A percentile compares a stretch with the other conserved stretches of the same genome.
These are phyloP conservation scores for Thermophis baileyi DNA, from an alignment of 2,113 vertebrate species.

Conservation along the genomic window DNA sequence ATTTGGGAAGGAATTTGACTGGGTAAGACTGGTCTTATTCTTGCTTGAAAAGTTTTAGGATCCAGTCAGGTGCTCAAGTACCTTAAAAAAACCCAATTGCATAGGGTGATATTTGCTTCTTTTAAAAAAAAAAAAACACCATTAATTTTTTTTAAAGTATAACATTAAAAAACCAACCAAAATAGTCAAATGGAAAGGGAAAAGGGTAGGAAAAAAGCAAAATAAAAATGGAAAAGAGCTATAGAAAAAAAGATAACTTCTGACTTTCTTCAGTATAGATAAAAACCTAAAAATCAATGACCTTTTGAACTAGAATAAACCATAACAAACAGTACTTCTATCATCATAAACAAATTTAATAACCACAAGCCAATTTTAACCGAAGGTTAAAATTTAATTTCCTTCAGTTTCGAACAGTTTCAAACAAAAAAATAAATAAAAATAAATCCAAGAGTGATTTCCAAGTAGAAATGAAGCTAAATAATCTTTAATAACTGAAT, in stretches of 20 bases:
- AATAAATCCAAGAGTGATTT: too few species aligned
- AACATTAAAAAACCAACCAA: neutral
- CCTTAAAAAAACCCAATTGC: neutral
- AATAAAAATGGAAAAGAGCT: neutral
- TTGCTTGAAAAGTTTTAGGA: neutral
- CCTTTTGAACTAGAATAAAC: neutral
- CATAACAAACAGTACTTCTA: neutral
- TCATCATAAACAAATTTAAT: neutral
- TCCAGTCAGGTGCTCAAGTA: neutral
- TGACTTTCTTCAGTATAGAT: neutral
- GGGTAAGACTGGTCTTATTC: neutral
- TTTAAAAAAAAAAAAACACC: too few species aligned
- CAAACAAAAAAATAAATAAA: too few species aligned
- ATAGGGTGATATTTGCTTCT: neutral
- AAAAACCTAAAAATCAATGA: neutral
- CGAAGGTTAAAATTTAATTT: neutral
- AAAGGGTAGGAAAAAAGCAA: neutral
- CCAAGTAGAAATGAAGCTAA: neutral
- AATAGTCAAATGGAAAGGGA: neutral
- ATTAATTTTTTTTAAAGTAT: neutral
- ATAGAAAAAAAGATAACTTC: neutral
- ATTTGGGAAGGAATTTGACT: neutral
- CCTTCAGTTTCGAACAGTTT: neutral
- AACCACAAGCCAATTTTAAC: neutral
- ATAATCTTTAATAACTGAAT: neutral